Conservation (phyloP, 2,888 invertebrate species). For the Temnothorax ravouxi region DNA sequence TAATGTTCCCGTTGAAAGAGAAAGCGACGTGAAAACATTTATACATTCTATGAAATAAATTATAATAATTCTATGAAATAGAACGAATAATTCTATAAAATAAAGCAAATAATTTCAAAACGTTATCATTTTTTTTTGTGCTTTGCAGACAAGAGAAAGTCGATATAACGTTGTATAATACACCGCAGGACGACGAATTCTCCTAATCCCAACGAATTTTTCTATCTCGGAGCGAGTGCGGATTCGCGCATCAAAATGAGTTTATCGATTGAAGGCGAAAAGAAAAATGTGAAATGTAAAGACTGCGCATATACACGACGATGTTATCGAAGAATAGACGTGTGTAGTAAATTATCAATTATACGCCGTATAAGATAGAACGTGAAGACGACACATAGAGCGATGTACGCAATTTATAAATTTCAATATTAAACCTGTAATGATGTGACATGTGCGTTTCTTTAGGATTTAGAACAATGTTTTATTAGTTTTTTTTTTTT, state of each 20-base stretch:
- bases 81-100: no score
- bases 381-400: background rate
- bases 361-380: background rate
- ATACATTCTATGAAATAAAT: background rate
- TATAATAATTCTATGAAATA: no score
- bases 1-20: background rate
- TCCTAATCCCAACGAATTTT: conserved; percentile 1
- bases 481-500: conserved; percentile 75
- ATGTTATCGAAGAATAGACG: background rate
- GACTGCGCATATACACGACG: conserved; percentile 25
- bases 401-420: conserved; percentile 31
- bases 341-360: conserved; percentile 29
- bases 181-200: conserved; percentile 45
- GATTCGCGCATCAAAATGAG: background rate
- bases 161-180: conserved; percentile 68
- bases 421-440: conserved; percentile 27
- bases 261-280: background rate
- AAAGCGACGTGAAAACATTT: background rate
- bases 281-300: conserved; percentile 17
- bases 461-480: conserved; percentile 69
- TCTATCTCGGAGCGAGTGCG: background rate
- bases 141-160: conserved; percentile 65
- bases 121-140: conserved; percentile 14
- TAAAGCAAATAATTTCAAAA: background rate
- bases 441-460: conserved; percentile 8